A percentile compares a stretch with the other conserved stretches of the same genome.
phyloP scores from a whole-genome alignment of 1,140 invertebrate species.

The Stegodyphus dumicola region DNA sequence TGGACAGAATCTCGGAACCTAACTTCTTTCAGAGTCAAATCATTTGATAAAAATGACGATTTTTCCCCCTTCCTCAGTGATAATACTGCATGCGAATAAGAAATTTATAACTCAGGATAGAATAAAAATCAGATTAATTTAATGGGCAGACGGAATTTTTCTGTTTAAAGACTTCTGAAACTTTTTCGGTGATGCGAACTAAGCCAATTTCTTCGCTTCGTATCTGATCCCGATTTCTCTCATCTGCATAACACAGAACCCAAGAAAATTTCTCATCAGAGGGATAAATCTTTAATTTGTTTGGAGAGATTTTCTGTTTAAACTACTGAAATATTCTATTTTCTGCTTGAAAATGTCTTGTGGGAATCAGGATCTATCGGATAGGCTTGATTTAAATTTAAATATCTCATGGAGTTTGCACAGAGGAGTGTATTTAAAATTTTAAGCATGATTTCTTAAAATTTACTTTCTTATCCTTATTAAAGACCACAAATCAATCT shows the following conservation, averaged over 20 bases:
- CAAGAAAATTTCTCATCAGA: not conserved
- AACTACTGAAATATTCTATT: conserved; percentile 48
- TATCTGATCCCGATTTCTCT: conserved; percentile 20
- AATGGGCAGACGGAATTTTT: not conserved
- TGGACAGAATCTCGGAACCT: no score
- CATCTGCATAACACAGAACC: conserved; percentile 13
- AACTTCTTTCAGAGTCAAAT: not conserved
- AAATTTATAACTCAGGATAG: not conserved
- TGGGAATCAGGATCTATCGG: conserved; percentile 3
- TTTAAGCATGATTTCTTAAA: not conserved
- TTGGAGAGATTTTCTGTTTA: conserved; percentile 1
- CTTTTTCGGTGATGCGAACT: not conserved
- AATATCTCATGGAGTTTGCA: not conserved
- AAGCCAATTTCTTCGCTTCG: not conserved
- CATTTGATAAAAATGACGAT: not conserved
- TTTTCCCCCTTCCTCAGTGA: not conserved
- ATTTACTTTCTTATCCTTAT: not conserved
- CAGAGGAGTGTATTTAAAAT: conserved; percentile 16
- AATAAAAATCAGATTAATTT: not conserved
- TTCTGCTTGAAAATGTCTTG: conserved; percentile 11
- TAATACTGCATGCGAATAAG: not conserved
- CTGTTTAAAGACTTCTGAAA: not conserved
- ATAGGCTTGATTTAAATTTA: conserved; percentile 15
- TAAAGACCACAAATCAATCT: not conserved
- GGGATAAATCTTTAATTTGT: conserved; percentile 45